Conservation (phyloP, 2,888 invertebrate genomes). For the Eulithis prunata region DNA sequence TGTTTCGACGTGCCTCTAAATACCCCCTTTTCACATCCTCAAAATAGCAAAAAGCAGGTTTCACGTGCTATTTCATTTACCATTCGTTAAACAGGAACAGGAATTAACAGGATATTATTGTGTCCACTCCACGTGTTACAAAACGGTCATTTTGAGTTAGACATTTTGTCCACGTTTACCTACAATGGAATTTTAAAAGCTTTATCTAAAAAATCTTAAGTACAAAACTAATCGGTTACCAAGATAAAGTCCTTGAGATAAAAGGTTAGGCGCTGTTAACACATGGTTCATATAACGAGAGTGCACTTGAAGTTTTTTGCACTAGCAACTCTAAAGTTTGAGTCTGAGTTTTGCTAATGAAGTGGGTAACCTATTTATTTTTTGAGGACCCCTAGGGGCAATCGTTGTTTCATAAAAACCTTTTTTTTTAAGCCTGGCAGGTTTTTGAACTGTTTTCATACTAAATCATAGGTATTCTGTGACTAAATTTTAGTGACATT, state of each 20-base stretch:
- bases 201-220: constrained; percentile 26
- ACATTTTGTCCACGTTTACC: not conserved
- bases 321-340: not conserved
- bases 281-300: constrained; percentile 18
- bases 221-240: constrained; percentile 4
- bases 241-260: constrained; percentile 13
- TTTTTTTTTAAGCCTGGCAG: not conserved
- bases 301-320: constrained; percentile 20
- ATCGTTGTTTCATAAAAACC: too few species aligned
- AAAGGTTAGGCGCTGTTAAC: constrained; percentile 16
- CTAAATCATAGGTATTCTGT: too few species aligned
- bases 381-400: not conserved
- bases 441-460: not conserved
- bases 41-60: too few species aligned
- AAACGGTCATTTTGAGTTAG: not conserved
- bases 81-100: too few species aligned
- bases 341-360: constrained; percentile 1
- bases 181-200: constrained; percentile 15
- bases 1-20: too few species aligned
- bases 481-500: too few species aligned
- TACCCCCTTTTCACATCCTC: too few species aligned
- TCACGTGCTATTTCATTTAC: too few species aligned
- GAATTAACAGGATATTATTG: too few species aligned
- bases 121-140: not conserved
- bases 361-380: not conserved